phyloP scores from a whole-genome alignment of 2,113 vertebrate species.

The Chaetodon trifascialis region DNA sequence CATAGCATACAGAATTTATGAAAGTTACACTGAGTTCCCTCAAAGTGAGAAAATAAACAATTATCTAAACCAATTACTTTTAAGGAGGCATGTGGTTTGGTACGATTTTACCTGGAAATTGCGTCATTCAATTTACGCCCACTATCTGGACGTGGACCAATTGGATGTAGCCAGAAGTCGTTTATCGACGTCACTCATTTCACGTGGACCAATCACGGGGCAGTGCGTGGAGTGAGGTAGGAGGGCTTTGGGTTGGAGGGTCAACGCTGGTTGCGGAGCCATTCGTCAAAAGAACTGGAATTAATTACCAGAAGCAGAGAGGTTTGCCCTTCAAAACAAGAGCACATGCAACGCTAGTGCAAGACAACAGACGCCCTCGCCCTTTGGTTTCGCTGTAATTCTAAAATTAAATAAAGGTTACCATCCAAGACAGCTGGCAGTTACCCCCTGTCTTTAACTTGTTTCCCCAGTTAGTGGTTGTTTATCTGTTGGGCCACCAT shows the following conservation, averaged over 20 bases:
- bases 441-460: background rate
- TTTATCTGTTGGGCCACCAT: background rate
- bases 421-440: background rate
- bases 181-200: constrained; percentile 37
- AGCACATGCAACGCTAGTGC: background rate
- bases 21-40: background rate
- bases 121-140: constrained; percentile 48
- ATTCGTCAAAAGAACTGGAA: background rate
- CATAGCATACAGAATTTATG: background rate
- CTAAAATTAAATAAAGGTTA: background rate
- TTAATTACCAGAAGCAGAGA: background rate
- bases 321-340: constrained; percentile 50
- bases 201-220: constrained; percentile 84
- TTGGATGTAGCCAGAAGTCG: constrained; percentile 49
- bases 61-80: background rate
- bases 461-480: background rate
- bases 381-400: too few relatives aligned
- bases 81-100: constrained; percentile 9
- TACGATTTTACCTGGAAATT: constrained; percentile 44
- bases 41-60: background rate
- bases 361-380: too few relatives aligned
- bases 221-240: constrained; percentile 65
- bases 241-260: constrained; percentile 43
- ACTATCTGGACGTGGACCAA: constrained; percentile 83
- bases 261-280: constrained; percentile 22